These are phyloP conservation scores for Coregonus sp. DNA, from an alignment of 2,797 vertebrate species.

Conservation along the genomic window DNA sequence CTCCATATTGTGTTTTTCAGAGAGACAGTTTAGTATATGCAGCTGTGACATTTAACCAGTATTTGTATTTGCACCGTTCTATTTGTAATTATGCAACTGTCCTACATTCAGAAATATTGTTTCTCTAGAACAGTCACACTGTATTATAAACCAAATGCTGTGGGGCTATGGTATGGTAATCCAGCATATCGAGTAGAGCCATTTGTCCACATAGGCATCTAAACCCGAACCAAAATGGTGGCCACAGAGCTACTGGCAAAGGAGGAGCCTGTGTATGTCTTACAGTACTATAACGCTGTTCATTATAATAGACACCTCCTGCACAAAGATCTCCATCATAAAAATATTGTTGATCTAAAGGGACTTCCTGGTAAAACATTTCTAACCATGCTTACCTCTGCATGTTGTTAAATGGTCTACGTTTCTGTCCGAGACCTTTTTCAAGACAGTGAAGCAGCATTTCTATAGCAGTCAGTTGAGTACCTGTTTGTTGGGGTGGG, in stretches of 20 bases:
- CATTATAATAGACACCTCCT: not conserved
- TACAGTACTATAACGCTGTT: too few species aligned
- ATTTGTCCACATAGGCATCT: too few species aligned
- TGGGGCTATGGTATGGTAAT: too few species aligned
- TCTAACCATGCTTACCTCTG: not conserved
- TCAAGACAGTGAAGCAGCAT: not conserved
- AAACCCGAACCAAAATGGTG: too few species aligned
- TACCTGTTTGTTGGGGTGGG: constrained; percentile 93
- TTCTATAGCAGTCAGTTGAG: not conserved
- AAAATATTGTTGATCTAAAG: too few species aligned
- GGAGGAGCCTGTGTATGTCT: too few species aligned
- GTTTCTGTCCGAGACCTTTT: not conserved
- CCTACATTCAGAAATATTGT: not conserved
- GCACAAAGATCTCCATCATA: not conserved
- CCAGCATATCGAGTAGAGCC: too few species aligned
- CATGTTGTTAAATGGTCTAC: not conserved
- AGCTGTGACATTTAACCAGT: not conserved
- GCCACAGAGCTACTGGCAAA: too few species aligned
- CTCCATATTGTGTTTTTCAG: not conserved
- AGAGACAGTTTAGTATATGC: not conserved
- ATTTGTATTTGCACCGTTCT: not conserved
- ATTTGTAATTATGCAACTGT: not conserved
- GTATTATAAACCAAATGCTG: too few species aligned
- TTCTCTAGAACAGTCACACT: too few species aligned
- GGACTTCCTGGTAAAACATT: too few species aligned